Evolutionary conservation across 2,888 invertebrate species (phyloP).

Genomic region (Amblyteles armatorius): DNA sequence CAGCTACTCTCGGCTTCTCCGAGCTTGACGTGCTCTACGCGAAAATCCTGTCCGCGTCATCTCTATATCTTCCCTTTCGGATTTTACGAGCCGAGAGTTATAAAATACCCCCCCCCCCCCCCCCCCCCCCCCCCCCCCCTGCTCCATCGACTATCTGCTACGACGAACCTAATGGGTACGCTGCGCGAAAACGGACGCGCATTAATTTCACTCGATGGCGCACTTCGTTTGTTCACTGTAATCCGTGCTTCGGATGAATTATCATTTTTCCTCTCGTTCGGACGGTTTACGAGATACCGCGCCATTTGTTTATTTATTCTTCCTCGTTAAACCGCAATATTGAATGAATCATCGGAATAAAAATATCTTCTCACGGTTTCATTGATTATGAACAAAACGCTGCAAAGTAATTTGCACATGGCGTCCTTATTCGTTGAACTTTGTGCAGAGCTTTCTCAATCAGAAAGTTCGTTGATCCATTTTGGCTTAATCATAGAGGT

Average conservation of each 20-base stretch:
- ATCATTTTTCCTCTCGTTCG: too few species aligned
- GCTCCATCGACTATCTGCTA: background rate
- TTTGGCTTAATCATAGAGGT: too few species aligned
- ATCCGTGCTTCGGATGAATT: conserved; percentile 21
- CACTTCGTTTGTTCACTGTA: conserved; percentile 31
- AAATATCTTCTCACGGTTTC: background rate
- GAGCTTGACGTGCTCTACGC: conserved; percentile 40
- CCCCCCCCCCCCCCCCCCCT: background rate
- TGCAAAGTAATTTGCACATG: background rate
- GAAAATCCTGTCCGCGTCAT: conserved; percentile 35
- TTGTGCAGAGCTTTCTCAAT: background rate
- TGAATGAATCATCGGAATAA: background rate
- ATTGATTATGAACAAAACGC: background rate
- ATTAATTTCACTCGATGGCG: conserved; percentile 49
- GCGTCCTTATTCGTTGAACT: background rate
- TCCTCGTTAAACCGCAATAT: too few species aligned
- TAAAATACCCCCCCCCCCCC: conserved; percentile 24
- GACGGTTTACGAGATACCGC: too few species aligned
- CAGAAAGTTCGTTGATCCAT: background rate
- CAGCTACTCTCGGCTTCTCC: conserved; percentile 16
- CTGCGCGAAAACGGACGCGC: conserved; percentile 19
- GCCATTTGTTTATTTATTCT: too few species aligned
- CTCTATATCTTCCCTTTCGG: conserved; percentile 29
- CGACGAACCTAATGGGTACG: background rate
- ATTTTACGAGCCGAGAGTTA: conserved; percentile 60